phyloP scores from a whole-genome alignment of 2,797 vertebrate genomes.

The Sciaenops ocellatus region DNA sequence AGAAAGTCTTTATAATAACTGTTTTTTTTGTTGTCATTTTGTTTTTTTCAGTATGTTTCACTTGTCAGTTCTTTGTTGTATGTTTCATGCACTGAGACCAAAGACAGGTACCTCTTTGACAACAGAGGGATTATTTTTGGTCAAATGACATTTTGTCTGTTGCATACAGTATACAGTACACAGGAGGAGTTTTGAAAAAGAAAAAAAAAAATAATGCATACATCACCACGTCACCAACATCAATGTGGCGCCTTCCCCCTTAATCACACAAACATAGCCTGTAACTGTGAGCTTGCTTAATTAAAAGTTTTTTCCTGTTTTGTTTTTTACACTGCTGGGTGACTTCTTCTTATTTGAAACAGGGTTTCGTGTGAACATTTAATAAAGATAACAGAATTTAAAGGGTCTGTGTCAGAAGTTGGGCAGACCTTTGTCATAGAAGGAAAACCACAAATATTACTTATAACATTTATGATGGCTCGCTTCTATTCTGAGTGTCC shows the following conservation, averaged over 20 bases:
- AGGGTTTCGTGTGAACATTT: constrained; percentile 27
- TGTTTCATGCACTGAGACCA: constrained; percentile 79
- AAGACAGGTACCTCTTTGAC: constrained; percentile 72
- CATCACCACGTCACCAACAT: constrained; percentile 58
- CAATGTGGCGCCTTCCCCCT: constrained; percentile 54
- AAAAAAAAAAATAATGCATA: constrained; percentile 19
- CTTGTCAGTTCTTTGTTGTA: constrained; percentile 61
- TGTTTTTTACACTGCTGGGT: constrained; percentile 72
- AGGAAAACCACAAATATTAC: background rate
- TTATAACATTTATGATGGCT: background rate
- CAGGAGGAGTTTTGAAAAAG: constrained; percentile 53
- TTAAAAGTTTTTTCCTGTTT: constrained; percentile 81
- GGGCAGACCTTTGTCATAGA: background rate
- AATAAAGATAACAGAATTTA: background rate
- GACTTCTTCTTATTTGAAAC: constrained; percentile 35
- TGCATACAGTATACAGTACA: constrained; percentile 53
- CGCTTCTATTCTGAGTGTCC: background rate
- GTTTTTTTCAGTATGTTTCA: constrained; percentile 50
- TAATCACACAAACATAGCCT: constrained; percentile 70
- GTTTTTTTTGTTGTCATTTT: constrained; percentile 43
- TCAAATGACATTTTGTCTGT: constrained; percentile 66
- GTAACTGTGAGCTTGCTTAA: constrained; percentile 78
- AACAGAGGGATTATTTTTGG: constrained; percentile 62
- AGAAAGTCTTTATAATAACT: constrained; percentile 39
- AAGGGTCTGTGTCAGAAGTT: background rate